Evolutionary conservation across 1,140 invertebrate genomes (phyloP), one percentile per base, ranked within the genome.

Genomic region (Drosophila bocqueti): DNA sequence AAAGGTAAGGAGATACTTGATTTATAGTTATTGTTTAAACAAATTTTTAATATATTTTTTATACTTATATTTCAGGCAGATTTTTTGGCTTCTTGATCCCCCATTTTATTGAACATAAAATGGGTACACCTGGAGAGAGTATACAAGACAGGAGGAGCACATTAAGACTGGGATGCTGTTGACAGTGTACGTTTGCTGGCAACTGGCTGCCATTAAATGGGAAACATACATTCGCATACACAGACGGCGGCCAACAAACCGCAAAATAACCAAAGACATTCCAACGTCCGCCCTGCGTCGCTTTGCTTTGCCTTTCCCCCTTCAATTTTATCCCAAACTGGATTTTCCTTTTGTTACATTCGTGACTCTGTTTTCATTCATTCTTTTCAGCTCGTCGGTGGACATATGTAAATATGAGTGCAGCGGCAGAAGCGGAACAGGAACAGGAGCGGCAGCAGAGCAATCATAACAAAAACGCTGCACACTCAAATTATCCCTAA

Each of bases 401-500:
- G 82, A 87, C 86, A 79, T 89, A 89, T 87, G 83, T 89, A 89
- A 87, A 87, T 89, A 83, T 59, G 71, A 80, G 63, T 81, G 74
- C 57, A 83, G 64, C 18, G 24, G 34, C 5, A 54, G 50, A 3
- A 50, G 6, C 1, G 8, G 3, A 24, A 24, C 42, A 18, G 42
- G 18, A 45, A 11, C 18, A 21, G 43, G 18, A 45, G 42, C 42
- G n/a, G 26, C 26, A 6, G 26, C 64, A 60, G 52, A 77, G 54
- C 63, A 83, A 68, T 72, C 74, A 66, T 58, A 77, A 71, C 69
- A 60, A 63, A 80, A 87, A 67, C 64, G 62, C 67, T 80, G 59
- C 79, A 85, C 83, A 86, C 74, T 89, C 80, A 87, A 87, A 89
- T 83, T 87, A 87, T 87, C 83, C 86, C 82, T 89, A 83, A 87